phyloP scores from a whole-genome alignment of 2,888 invertebrate genomes.

The Galerucella pusilla region DNA sequence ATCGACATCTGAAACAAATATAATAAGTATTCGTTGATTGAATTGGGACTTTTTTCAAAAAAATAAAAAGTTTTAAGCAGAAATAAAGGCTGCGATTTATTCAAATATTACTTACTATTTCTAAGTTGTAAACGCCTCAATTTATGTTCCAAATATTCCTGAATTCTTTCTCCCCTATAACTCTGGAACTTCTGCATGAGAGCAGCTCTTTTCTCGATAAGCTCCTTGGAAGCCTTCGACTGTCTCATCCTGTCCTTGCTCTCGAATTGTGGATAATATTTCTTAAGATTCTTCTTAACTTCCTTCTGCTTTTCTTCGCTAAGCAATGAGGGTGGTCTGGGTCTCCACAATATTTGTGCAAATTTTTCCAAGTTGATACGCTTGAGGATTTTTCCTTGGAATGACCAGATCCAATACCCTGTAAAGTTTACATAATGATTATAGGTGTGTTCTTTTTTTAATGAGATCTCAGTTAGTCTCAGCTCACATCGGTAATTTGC shows the following conservation, averaged over 20 bases:
- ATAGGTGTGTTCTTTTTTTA: no score
- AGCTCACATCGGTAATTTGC: no score
- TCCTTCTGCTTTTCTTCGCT: slow-evolving; percentile 89
- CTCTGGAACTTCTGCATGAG: slow-evolving; percentile 88
- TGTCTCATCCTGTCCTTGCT: slow-evolving; percentile 94
- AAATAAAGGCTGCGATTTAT: not conserved
- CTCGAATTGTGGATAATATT: slow-evolving; percentile 95
- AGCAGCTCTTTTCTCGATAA: slow-evolving; percentile 90
- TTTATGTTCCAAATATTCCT: slow-evolving; percentile 83
- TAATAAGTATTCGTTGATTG: not conserved
- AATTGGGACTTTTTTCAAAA: no score
- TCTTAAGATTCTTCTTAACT: slow-evolving; percentile 97
- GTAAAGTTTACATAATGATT: slow-evolving; percentile 54
- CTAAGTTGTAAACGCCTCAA: slow-evolving; percentile 85
- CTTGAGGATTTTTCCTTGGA: slow-evolving; percentile 84
- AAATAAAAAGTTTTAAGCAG: no score
- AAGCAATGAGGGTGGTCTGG: slow-evolving; percentile 89
- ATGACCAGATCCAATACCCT: slow-evolving; percentile 98
- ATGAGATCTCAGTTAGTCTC: no score
- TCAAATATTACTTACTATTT: slow-evolving; percentile 75
- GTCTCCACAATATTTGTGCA: slow-evolving; percentile 92
- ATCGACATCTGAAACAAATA: slow-evolving; percentile 78
- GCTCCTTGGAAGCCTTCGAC: slow-evolving; percentile 93
- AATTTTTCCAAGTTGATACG: slow-evolving; percentile 92
- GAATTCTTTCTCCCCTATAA: slow-evolving; percentile 79